Evolutionary conservation across 1,140 invertebrate genomes (phyloP), one percentile per base, ranked within the genome.

Genomic region (Zelostemma sp.): DNA sequence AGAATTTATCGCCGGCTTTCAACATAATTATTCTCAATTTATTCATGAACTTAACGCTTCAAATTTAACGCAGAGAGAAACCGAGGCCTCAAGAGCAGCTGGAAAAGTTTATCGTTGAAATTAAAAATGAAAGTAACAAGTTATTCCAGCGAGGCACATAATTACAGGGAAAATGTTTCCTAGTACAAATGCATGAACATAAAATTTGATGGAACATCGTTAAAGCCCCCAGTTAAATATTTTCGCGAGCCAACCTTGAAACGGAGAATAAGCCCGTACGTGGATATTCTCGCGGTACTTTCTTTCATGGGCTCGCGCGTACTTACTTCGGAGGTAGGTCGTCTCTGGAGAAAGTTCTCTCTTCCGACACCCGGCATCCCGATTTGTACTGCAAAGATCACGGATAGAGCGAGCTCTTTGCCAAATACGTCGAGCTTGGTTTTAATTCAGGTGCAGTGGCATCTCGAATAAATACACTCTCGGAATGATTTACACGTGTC

Each of bases 261-360:
- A 67, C 57, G 49, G 33, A 51, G 60, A 61, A 68, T 55, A 25
- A 67, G 58, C 49, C 57, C 54, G 55, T 64, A 31, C 18, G 50
- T 48, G 47, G 45, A 49, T 33, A 56, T 60, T 67, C 60, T 61
- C 54, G 50, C 48, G 55, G 51, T 67, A 73, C 71, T 75, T 75
- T 75, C 73, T 64, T 71, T 53, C 38, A 43, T 16, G 40, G 50
- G 50, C 45, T 66, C 17, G 45, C 43, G 48, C 43, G 57, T 45
- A 54, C 55, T 69, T 60, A 57, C 28, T 51, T 58, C 50, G 56
- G 15, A 64, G 64, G 60, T 64, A 66, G 57, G 63, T 61, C 65
- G 61, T 61, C 40, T 48, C 18, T 15, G 47, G 75, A 71, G 75
- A 76, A 76, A 76, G 75, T 76, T 48, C 28, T 56, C 48, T 38